These are phyloP conservation scores for Solea senegalensis DNA, from an alignment of 2,113 vertebrate genomes.

Conservation along the genomic window DNA sequence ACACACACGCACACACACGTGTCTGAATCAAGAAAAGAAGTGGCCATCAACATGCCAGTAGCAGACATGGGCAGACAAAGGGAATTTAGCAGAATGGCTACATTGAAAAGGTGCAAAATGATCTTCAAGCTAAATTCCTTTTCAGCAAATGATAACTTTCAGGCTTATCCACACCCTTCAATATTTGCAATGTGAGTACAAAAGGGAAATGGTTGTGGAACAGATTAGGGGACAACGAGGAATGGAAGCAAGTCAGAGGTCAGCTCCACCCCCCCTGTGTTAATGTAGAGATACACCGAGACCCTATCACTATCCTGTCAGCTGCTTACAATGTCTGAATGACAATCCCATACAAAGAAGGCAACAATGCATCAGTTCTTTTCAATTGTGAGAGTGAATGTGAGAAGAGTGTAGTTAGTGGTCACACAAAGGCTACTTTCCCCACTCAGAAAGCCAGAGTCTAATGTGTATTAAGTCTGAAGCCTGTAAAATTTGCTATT, in stretches of 20 bases:
- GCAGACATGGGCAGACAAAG: constrained; percentile 28
- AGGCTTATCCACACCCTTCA: background rate
- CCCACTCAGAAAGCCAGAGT: constrained; percentile 1
- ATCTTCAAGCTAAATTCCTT: constrained; percentile 7
- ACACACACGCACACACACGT: constrained; percentile 9
- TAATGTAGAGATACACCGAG: constrained; percentile 70
- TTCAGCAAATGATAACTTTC: constrained; percentile 15
- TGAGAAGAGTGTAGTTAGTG: constrained; percentile 20
- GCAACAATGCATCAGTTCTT: constrained; percentile 48
- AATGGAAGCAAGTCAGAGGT: constrained; percentile 52
- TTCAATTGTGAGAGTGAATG: constrained; percentile 40
- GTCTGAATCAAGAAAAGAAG: no score
- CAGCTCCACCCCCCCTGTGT: constrained; percentile 47
- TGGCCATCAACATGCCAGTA: constrained; percentile 5
- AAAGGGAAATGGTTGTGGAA: constrained; percentile 5
- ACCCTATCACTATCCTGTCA: constrained; percentile 68
- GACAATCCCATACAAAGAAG: constrained; percentile 59
- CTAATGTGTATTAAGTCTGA: background rate
- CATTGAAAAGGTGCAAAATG: constrained; percentile 21
- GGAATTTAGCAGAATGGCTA: constrained; percentile 5
- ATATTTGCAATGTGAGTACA: constrained; percentile 28
- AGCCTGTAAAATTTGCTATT: constrained; percentile 8
- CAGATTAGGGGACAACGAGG: constrained; percentile 43
- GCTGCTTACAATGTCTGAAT: constrained; percentile 61
- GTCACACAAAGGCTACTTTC: constrained; percentile 21